Base-by-base conservation (phyloP, 2,888 invertebrate species). In the Apotomis capreana region DNA sequence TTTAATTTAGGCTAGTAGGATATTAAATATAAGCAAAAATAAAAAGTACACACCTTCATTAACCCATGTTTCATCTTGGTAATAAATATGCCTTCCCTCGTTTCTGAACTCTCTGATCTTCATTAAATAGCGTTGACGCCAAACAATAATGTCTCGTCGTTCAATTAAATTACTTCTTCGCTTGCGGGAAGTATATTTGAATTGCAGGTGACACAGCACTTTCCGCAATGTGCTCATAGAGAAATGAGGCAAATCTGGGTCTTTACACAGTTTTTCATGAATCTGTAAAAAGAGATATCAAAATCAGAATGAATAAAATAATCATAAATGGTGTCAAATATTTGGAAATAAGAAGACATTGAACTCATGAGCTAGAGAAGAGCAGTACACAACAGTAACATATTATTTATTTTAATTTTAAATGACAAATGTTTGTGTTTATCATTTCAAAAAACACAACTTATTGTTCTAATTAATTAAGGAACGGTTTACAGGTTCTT, bases 111-210 rank as follows among this genome's bases (percentile, higher is more conserved):
- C 44, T 44, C 44, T 44, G 0, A 44, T 44, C 8, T 44, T 44
- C 44, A 44, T 4, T 58, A 58, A 10, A 10, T 55, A 55, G 4
- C 10, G 55, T 4, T 36, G 55, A 55, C 55, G 55, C 55, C 55
- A 55, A 15, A 9, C 55, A 55, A 36, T 36, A 8, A 55, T 55
- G 36, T 55, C 55, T 55, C 13, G 26, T 9, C 55, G 55, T 55
- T 55, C 55, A 55, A 55, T 55, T 5, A 55, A 26, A 10, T 55
- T 6, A 8, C 55, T 55, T 55, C 26, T 55, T 26, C 55, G 55
- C 26, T 55, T 55, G 26, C 55, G 55, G 55, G 55, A 55, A 55
- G 55, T 26, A 55, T 55, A 55, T 55, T 55, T 55, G 26, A 55
- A 55, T 55, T 55, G 9, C 26, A 55, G 55, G 10, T 55, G 26